Conservation (phyloP, 2,797 vertebrate genomes). For the Platyrinchus mystaceus region DNA sequence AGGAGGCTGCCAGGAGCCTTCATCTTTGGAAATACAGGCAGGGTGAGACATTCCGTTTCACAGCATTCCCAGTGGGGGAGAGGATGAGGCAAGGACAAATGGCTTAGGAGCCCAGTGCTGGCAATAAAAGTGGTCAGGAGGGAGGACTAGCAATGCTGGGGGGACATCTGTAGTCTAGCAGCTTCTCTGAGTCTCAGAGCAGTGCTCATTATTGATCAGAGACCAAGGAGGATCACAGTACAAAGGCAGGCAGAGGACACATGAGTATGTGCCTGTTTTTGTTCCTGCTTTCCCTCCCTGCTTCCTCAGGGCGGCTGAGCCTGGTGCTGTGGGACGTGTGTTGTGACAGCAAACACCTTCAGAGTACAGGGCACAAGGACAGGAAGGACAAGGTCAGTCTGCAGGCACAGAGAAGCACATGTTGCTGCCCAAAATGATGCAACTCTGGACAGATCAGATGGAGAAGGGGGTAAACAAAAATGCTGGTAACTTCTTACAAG, state of each 20-base stretch:
- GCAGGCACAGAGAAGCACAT: accelerated
- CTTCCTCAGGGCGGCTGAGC: not conserved
- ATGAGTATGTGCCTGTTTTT: accelerated
- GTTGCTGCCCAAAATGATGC: not conserved
- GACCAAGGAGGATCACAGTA: not conserved
- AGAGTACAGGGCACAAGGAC: not conserved
- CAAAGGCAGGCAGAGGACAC: not conserved
- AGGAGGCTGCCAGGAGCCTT: not conserved
- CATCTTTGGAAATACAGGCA: not conserved
- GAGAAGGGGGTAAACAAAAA: not conserved
- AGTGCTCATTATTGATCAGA: accelerated
- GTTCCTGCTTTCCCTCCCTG: not conserved
- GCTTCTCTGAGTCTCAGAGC: not conserved
- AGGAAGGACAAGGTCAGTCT: not conserved
- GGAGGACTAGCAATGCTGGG: not conserved
- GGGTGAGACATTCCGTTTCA: not conserved
- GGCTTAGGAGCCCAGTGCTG: not conserved
- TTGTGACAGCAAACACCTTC: not conserved
- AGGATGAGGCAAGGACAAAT: not conserved
- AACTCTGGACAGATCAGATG: not conserved
- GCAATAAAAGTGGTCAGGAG: not conserved
- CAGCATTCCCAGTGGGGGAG: not conserved
- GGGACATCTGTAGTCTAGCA: not conserved
- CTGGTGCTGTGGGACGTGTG: accelerated
- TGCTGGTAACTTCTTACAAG: not conserved